Base-by-base conservation (phyloP, 2,113 vertebrate genomes). In the Rhizomys pruinosus region DNA sequence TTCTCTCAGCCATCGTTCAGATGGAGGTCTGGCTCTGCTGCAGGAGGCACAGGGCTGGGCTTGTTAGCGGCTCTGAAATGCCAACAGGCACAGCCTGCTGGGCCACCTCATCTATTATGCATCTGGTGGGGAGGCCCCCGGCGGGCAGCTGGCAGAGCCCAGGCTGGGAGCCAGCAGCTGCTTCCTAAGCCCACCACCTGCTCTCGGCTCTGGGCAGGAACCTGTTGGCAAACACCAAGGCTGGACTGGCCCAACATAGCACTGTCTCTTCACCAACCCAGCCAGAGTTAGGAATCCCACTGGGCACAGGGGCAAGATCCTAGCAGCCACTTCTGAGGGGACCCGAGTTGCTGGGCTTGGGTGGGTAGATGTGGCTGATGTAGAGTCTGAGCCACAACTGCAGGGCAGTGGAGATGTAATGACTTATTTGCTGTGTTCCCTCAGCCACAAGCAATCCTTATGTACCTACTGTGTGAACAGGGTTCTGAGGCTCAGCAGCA, bases 71-170 rank as follows among this genome's bases (percentile, higher is more conserved):
- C 79, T 94, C 93, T 84, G 95, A 97, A 97, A 97, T 93, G 96
- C 96, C 97, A 97, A 88, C 76, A 85, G 96, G 92, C 71, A 22
- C 63, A n/a, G 78, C 95, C 86, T 0, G 61, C 97, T 97, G 96
- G 87, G 96, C 79, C 57, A 69, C 64, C 92, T 96, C 94, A 95
- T 97, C 88, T 91, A 97, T 97, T 94, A 97, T 97, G 92, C 42
- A 97, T 90, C 78, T 91, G 82, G 74, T 72, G 81, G 96, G 92
- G 85, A 95, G 96, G 93, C 92, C 94, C 95, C 94, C 2, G 3
- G 80, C 7, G 15, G 85, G 95, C 94, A 92, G 84, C 94, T 96
- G 94, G 84, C 76, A 73, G 76, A 72, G 87, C 72, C 52, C 47
- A 39, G 95, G 78, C 0, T 1, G 76, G 94, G 86, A 72, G 82